A percentile compares a stretch with the other conserved stretches of the same genome.
phyloP scores from a whole-genome alignment of 2,113 vertebrate species.

The Aphyosemion australe region DNA sequence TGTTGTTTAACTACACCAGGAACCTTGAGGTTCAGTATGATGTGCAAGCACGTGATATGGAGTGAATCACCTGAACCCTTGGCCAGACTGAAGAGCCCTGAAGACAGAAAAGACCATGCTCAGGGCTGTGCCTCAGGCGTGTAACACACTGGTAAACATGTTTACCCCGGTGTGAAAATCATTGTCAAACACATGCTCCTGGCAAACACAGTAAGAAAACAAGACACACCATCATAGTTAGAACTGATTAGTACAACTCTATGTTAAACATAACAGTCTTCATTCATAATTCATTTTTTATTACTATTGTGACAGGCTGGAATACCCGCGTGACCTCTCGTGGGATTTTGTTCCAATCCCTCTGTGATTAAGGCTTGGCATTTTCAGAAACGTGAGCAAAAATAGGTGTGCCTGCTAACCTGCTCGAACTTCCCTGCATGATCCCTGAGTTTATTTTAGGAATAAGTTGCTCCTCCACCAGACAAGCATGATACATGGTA shows the following conservation, averaged over 20 bases:
- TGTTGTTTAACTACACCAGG: background rate
- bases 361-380: slow-evolving; percentile 32
- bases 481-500: slow-evolving; percentile 59
- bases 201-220: slow-evolving; percentile 14
- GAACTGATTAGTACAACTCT: background rate
- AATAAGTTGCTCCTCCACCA: slow-evolving; percentile 56
- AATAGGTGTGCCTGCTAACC: slow-evolving; percentile 18
- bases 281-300: background rate
- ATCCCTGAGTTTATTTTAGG: slow-evolving; percentile 35
- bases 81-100: slow-evolving; percentile 32
- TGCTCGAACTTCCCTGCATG: slow-evolving; percentile 26
- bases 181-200: slow-evolving; percentile 16
- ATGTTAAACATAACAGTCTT: background rate
- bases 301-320: background rate
- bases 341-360: slow-evolving; percentile 31
- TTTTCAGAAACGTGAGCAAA: slow-evolving; percentile 26
- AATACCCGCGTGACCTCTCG: slow-evolving; percentile 10
- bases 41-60: slow-evolving; percentile 9
- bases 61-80: slow-evolving; percentile 8
- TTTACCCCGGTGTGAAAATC: slow-evolving; percentile 14
- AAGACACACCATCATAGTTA: background rate
- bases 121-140: slow-evolving; percentile 40
- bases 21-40: background rate
- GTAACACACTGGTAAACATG: slow-evolving; percentile 31
- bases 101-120: slow-evolving; percentile 43